A percentile compares a stretch with the other conserved stretches of the same genome.
These are phyloP conservation scores for Anas bahamensis DNA, from an alignment of 2,797 vertebrate species.

Conservation along the genomic window DNA sequence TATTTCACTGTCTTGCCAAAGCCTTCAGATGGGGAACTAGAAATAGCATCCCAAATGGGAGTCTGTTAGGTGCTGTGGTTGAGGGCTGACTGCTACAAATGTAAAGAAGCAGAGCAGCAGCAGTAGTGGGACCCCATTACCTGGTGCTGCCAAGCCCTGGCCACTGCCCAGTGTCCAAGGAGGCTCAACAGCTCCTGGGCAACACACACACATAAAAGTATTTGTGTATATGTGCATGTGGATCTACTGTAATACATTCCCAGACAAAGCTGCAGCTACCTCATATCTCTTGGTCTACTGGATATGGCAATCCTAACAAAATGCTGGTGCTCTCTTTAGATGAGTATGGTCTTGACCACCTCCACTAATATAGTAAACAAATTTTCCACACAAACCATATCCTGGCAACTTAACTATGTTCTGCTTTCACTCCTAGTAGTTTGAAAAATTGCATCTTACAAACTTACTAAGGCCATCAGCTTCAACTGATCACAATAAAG, in stretches of 20 bases:
- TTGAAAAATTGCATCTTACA: background rate
- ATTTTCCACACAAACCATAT: background rate
- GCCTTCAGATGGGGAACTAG: background rate
- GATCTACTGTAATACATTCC: background rate
- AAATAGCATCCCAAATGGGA: background rate
- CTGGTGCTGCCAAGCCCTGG: background rate
- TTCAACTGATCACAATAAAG: background rate
- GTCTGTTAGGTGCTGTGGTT: background rate
- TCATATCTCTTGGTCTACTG: accelerated
- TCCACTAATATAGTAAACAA: background rate
- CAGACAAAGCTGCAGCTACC: background rate
- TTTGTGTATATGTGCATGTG: background rate
- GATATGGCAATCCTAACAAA: background rate
- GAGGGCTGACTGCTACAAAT: background rate
- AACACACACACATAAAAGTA: background rate
- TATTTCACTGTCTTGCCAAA: background rate
- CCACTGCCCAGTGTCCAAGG: background rate
- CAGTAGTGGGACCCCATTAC: background rate
- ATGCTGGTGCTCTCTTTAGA: background rate
- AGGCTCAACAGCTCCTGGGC: background rate
- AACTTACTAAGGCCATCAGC: background rate
- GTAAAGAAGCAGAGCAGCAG: background rate
- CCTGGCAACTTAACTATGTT: background rate
- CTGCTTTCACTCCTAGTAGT: background rate
- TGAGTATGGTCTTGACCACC: background rate